Evolutionary conservation across 1,140 invertebrate species (phyloP), one percentile per base, ranked within the genome.

Genomic region (Scaptomyza graminum): DNA sequence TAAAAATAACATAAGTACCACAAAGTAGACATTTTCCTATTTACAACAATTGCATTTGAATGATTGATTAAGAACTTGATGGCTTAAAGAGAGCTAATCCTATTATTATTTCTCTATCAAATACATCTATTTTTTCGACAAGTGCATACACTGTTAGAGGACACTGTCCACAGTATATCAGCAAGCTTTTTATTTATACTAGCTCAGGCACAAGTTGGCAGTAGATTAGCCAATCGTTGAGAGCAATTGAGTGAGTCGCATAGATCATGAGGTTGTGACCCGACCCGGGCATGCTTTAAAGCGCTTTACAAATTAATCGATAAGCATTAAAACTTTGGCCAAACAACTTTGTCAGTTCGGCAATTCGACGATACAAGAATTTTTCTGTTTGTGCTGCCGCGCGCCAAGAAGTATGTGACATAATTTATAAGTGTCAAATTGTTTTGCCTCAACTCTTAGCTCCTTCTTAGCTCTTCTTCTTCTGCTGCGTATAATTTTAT

Each of bases 361-460:
- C 60, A 63, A 78, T 75, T 82, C 72, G 74, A 82, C 72, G 74
- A 82, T 63, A 34, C 1, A 9, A 8, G 74, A 87, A 68, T 78
- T 82, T 75, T 67, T 46, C 57, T 6, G 28, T 28, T 41, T 41
- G 43, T 66, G 52, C 74, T 34, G 1, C 8, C 8, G 31, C 28
- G 54, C 81, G 74, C 69, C 78, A 75, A 62, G 65, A 71, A 82
- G 74, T 74, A 88, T 88, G 79, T 88, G 78, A 82, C 79, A 79
- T 75, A 78, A 85, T 85, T 85, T 82, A 87, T 88, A 82, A 87
- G 83, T 82, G 78, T 82, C 82, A 87, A 82, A 68, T 85, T 82
- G 76, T 82, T 71, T 64, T 70, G 51, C 18, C 37, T 31, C 41
- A 13, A 18, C 62, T 64, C 39, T 44, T 11, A 37, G 43, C 34